These are phyloP conservation scores for Heliocidaris tuberculata DNA, from an alignment of 35 echinoderm and acorn worm genomes.

Conservation along the genomic window DNA sequence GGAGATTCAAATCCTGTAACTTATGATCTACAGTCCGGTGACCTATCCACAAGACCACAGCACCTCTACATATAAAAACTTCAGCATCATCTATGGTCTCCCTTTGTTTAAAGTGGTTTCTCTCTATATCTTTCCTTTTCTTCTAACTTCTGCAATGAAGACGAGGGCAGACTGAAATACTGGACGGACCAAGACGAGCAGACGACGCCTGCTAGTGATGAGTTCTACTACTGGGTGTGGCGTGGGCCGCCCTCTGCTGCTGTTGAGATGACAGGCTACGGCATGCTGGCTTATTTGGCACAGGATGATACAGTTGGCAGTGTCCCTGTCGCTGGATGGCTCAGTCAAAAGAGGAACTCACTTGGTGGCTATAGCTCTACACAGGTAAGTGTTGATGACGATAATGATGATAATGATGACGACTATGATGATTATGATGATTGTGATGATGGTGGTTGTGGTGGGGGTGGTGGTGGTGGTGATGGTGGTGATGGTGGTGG, in stretches of 20 bases:
- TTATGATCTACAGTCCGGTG: too few species aligned
- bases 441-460: too few species aligned
- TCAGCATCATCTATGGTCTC: too few species aligned
- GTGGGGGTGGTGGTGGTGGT: background rate
- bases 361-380: constrained; percentile 86
- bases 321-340: constrained; percentile 57
- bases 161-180: constrained; percentile 58
- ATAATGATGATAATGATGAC: too few species aligned
- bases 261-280: constrained; percentile 89
- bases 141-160: background rate
- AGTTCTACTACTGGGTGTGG: constrained; percentile 55
- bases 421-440: too few species aligned
- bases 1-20: too few species aligned
- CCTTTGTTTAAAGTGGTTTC: too few species aligned
- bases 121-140: background rate
- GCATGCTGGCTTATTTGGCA: constrained; percentile 64
- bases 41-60: too few species aligned
- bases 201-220: background rate
- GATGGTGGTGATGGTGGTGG: too few species aligned
- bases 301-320: constrained; percentile 42
- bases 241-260: constrained; percentile 65
- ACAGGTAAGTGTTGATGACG: constrained; percentile 71
- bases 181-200: constrained; percentile 44
- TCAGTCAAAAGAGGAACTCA: constrained; percentile 76
- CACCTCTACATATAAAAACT: too few species aligned